Evolutionary conservation across 2,797 vertebrate genomes (phyloP).

Genomic region (Manis crassicaudata): DNA sequence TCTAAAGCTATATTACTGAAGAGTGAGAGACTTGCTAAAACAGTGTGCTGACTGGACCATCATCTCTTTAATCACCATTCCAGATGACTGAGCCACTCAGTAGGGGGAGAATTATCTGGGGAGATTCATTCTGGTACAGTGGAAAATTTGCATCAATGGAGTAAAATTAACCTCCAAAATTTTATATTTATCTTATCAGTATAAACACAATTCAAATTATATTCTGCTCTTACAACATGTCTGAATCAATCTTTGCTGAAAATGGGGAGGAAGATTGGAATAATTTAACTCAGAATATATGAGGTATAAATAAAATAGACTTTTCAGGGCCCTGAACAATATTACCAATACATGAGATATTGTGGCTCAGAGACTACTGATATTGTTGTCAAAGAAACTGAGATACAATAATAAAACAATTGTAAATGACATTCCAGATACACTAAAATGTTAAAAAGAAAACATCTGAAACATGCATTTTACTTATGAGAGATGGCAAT

Average conservation of each 20-base stretch:
- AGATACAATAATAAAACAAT: neutral
- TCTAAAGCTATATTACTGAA: neutral
- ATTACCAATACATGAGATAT: neutral
- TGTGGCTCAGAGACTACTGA: neutral
- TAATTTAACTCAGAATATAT: neutral
- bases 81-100: neutral
- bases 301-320: neutral
- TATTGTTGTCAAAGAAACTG: neutral
- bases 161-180: neutral
- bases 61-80: neutral
- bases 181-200: neutral
- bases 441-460: neutral
- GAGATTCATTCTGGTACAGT: neutral
- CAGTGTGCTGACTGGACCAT: fast-evolving
- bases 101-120: fast-evolving
- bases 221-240: neutral
- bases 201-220: neutral
- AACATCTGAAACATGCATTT: neutral
- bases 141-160: neutral
- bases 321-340: neutral
- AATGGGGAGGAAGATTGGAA: neutral
- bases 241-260: neutral
- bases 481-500: neutral
- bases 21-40: neutral
- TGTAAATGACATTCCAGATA: neutral